Evolutionary conservation across 2,113 vertebrate species (phyloP).

Genomic region (Leucopsar rothschildi): DNA sequence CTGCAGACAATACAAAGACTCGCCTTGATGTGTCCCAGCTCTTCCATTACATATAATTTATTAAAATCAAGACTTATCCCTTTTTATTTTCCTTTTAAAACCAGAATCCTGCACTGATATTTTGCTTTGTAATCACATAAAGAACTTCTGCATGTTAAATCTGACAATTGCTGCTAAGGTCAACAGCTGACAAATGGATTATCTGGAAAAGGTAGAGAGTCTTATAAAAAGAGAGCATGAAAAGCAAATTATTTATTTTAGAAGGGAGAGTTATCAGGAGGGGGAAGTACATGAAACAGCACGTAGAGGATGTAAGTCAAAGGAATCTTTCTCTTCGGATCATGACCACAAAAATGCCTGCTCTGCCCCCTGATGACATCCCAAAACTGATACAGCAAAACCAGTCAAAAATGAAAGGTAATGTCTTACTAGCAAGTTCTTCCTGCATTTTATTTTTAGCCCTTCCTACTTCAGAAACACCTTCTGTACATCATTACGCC

Average conservation of each 20-base stretch:
- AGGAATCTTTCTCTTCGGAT: background rate
- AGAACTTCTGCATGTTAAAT: background rate
- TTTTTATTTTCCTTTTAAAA: background rate
- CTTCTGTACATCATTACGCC: background rate
- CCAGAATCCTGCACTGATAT: background rate
- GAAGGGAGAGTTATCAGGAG: background rate
- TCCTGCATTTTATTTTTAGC: background rate
- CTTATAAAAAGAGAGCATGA: background rate
- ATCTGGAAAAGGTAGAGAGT: background rate
- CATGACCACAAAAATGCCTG: background rate
- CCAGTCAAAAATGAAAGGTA: background rate
- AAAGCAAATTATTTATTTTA: background rate
- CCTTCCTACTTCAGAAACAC: background rate
- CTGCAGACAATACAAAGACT: background rate
- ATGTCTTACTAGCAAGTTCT: background rate
- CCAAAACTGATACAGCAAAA: background rate
- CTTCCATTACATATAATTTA: background rate
- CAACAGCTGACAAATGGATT: background rate
- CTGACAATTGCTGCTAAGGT: background rate
- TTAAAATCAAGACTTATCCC: background rate
- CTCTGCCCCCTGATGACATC: background rate
- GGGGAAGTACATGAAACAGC: background rate
- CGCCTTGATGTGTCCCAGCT: background rate
- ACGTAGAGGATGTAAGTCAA: background rate
- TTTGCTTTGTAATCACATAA: background rate